Evolutionary conservation across 1,140 invertebrate species (phyloP).

Genomic region (Pseudomyrmex concolor): DNA sequence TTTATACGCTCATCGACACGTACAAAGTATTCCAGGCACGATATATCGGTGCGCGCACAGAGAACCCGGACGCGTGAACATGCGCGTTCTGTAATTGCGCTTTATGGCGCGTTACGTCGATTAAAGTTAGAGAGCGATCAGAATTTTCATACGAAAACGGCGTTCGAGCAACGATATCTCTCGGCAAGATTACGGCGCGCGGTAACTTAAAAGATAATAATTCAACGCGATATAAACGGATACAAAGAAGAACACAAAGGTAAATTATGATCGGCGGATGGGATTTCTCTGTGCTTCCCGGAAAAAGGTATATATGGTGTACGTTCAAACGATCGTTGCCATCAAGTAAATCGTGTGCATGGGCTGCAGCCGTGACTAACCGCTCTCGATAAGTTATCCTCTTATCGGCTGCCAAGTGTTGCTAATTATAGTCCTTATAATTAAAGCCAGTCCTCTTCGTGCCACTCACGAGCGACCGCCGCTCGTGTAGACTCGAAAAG

Average conservation of each 20-base stretch:
- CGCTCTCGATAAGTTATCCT: conserved; percentile 14
- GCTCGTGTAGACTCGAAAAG: background rate
- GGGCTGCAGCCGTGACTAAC: background rate
- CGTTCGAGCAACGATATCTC: conserved; percentile 40
- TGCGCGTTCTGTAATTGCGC: conserved; percentile 56
- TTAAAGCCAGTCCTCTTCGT: conserved; percentile 32
- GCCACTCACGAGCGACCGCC: background rate
- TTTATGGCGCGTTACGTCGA: conserved; percentile 53
- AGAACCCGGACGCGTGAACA: conserved; percentile 27
- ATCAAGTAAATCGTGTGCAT: background rate
- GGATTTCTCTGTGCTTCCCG: background rate
- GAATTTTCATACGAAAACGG: conserved; percentile 37
- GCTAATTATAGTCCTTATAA: conserved; percentile 66
- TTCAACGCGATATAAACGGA: conserved; percentile 35
- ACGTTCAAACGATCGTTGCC: background rate
- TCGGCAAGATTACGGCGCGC: conserved; percentile 33
- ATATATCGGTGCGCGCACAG: conserved; percentile 17
- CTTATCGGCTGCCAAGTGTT: conserved; percentile 57
- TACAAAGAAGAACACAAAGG: background rate
- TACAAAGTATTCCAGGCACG: conserved; percentile 49
- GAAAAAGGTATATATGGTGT: background rate
- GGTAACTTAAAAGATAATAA: conserved; percentile 37
- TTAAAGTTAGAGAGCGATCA: conserved; percentile 53
- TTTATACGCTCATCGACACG: conserved; percentile 11
- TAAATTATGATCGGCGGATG: conserved; percentile 27